Base-by-base conservation (phyloP, 64 coral and sea anemone genomes). In the Stichodactyla mertensii region DNA sequence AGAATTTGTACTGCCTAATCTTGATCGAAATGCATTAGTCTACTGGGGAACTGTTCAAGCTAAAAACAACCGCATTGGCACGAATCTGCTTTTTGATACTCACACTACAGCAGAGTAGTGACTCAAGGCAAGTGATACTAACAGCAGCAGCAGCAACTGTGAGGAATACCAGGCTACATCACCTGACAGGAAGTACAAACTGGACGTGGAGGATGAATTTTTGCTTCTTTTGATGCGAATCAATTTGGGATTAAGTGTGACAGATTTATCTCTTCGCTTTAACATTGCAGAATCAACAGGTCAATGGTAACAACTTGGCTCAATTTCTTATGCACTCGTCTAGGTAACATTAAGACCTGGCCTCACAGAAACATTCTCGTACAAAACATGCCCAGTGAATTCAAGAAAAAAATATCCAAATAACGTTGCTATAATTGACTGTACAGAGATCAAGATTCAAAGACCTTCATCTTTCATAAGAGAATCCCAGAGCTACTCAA, bases 351-450 rank as follows among this genome's bases (percentile, higher is more conserved):
- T 51, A 93, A 93, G 61, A 86, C 86, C 5, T 89, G 83, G 83
- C 87, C 87, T 20, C 92, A 89, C 61, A 89, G 83, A 77, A 58
- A 93, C 64, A 61, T 89, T 20, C 82, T 93, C 23, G 51, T 86
- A 82, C 2, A 52, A 12, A 82, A 93, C 71, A 58, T 86, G 77
- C 91, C 86, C 53, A 12, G 27, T 53, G 52, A 92, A 20, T 93
- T 89, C 55, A 83, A 89, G 57, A 60, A 89, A 79, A 79, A 86
- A 93, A 55, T 93, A 86, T 85, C 87, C 87, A 11, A 86, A 86
- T 59, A 93, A 58, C 86, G 16, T 93, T 70, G 83, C 89, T 51
- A 89, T 93, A 26, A 89, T 89, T 89, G 92, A 93, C 86, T 87
- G 82, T 15, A 89, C 87, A 80, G 90, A 92, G 87, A 79, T 92